Base-by-base conservation (phyloP, 2,888 invertebrate species). In the Dynastes grantii region DNA sequence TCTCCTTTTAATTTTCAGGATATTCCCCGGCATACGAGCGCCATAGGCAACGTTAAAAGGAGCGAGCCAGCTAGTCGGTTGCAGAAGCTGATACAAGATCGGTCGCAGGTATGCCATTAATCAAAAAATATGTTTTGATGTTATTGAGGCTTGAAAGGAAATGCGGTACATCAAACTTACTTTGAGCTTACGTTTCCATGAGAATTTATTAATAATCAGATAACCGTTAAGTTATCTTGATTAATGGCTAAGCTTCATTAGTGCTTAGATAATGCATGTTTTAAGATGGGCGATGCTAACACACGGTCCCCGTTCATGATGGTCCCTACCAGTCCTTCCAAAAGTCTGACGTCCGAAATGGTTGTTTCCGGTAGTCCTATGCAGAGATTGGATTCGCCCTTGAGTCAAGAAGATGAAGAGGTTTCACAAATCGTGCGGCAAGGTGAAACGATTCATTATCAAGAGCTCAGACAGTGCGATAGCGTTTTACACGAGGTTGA, bases 381-480 rank as follows among this genome's bases (percentile, higher is more conserved):
- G 83, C 87, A 86, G 79, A 85, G 87, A 81, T 84, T 84, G 67
- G 89, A 89, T 76, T 88, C 88, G 37, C 87, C 88, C 5, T 85
- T 85, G 64, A 87, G 87, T 61, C 89, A 88, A 79, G 91, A 91
- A 83, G 90, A 90, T 83, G 90, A 90, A 83, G 91, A 91, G 85
- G 90, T 92, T 81, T 86, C 90, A 79, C 91, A 91, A 84, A 90
- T 92, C 84, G 91, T 91, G 77, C 85, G 86, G 75, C 87, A 86
- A 78, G 89, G 86, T 32, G 86, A 87, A 78, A 79, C 81, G 22
- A 76, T 79, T 16, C 83, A 83, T 32, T 84, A 83, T 51, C 79
- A 80, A 2, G 80, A 81, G n/a, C 76, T 84, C 4, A 85, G 87
- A 53, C 86, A 87, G 76, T 88, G 88, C 81, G 89, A 90, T 83